A percentile compares a stretch with the other conserved stretches of the same genome.
Evolutionary conservation across 1,140 invertebrate genomes (phyloP).

Genomic region (Temnothorax curvispinosus): DNA sequence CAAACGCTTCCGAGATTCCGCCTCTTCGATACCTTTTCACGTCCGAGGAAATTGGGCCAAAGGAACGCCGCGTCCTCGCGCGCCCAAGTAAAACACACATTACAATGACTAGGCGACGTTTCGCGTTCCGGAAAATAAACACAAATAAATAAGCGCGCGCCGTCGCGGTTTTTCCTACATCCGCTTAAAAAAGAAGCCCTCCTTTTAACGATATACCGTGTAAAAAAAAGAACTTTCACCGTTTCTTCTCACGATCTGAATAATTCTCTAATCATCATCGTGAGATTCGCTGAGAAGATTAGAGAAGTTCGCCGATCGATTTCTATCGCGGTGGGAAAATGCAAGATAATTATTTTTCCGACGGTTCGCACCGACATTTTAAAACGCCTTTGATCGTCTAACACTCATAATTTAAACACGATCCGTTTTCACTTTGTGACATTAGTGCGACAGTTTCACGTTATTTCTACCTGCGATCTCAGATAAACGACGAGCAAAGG

Average conservation of each 20-base stretch:
- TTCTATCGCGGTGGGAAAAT: neutral
- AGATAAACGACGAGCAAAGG: neutral
- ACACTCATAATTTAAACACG: neutral
- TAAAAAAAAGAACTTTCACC: constrained; percentile 32
- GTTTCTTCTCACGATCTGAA: constrained; percentile 38
- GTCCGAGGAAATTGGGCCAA: constrained; percentile 26
- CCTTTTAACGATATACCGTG: constrained; percentile 2
- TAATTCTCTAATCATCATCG: constrained; percentile 13
- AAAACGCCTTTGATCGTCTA: neutral
- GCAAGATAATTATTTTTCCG: neutral
- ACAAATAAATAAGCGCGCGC: neutral
- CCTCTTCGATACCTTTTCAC: constrained; percentile 8
- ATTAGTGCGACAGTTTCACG: constrained; percentile 2
- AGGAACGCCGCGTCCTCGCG: neutral
- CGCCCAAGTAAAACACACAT: neutral
- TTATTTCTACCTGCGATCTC: neutral
- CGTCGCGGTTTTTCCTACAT: neutral
- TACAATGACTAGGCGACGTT: neutral
- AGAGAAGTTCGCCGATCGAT: neutral
- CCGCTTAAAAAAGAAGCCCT: neutral
- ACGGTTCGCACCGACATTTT: neutral
- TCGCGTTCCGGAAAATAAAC: constrained; percentile 23
- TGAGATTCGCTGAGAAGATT: neutral
- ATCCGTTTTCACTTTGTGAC: constrained; percentile 22
- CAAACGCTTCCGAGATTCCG: constrained; percentile 5